These are phyloP conservation scores for Prinia subflava DNA, from an alignment of 2,113 vertebrate genomes.

Conservation along the genomic window DNA sequence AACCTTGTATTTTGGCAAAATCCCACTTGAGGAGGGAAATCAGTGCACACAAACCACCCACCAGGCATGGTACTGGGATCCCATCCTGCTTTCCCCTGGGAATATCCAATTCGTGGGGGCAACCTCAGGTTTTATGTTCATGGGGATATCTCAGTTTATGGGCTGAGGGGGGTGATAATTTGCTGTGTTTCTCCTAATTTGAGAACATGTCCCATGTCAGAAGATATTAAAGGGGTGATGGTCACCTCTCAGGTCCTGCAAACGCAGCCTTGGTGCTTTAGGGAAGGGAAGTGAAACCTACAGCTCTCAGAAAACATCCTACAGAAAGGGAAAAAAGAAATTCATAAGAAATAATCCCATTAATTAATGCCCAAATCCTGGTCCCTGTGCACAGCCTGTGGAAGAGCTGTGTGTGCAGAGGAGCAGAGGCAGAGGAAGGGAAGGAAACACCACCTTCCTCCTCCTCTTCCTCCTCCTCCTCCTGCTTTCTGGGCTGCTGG, in stretches of 20 bases:
- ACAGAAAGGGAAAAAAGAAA: neutral
- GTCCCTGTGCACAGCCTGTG: slow-evolving; percentile 29
- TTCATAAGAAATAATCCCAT: slow-evolving; percentile 33
- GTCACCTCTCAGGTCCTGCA: neutral
- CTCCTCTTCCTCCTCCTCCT: neutral
- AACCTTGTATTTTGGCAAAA: neutral
- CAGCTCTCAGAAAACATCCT: rapidly evolving
- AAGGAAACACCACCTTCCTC: neutral
- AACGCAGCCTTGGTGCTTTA: neutral
- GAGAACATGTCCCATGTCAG: rapidly evolving
- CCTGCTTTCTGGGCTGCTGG: neutral
- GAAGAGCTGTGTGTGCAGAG: rapidly evolving
- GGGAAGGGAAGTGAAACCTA: neutral
- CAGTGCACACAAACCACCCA: neutral
- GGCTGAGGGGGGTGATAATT: neutral
- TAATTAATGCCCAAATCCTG: slow-evolving; percentile 50
- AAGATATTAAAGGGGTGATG: neutral
- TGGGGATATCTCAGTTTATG: rapidly evolving
- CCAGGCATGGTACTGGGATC: rapidly evolving
- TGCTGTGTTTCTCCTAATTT: neutral
- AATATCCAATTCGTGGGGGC: rapidly evolving
- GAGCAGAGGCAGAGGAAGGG: neutral
- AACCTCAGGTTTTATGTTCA: neutral
- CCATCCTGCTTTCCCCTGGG: neutral
- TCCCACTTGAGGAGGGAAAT: neutral